phyloP scores from a whole-genome alignment of 2,797 vertebrate genomes.

The Hemitrygon akajei region DNA sequence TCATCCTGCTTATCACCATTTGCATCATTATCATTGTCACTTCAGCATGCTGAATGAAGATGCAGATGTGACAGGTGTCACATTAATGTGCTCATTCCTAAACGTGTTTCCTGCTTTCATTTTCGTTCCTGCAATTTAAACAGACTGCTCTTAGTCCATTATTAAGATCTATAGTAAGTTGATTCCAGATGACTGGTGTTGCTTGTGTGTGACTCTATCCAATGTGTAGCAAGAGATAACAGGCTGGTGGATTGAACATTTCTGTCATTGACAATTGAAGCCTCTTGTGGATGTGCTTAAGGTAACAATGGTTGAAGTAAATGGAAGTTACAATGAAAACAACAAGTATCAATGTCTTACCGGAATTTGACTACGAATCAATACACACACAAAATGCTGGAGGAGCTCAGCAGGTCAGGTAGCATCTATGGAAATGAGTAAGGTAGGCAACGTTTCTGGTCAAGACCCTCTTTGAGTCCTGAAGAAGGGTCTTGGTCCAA shows the following conservation, averaged over 20 bases:
- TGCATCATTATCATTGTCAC: not conserved
- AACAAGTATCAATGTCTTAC: conserved; percentile 5
- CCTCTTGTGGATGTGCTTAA: not conserved
- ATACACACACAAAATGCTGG: too few relatives aligned
- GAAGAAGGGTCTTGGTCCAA: too few relatives aligned
- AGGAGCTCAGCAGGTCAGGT: too few relatives aligned
- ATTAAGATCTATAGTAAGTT: not conserved
- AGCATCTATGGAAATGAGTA: too few relatives aligned
- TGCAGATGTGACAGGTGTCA: not conserved
- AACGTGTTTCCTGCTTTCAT: not conserved
- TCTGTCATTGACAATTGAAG: conserved; percentile 23
- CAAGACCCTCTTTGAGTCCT: too few relatives aligned
- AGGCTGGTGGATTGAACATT: conserved; percentile 23
- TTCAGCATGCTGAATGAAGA: not conserved
- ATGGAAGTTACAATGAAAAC: not conserved
- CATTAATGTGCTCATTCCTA: conserved; percentile 2
- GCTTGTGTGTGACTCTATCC: not conserved
- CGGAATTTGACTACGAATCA: not conserved
- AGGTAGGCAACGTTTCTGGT: too few relatives aligned
- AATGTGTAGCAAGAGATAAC: not conserved
- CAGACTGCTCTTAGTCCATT: conserved; percentile 16
- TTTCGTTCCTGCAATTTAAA: not conserved
- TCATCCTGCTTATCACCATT: conserved; percentile 11
- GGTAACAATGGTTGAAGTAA: conserved; percentile 5
- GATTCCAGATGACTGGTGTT: not conserved